Conservation (phyloP, 1,140 invertebrate genomes). For the Diabrotica virgifera region DNA sequence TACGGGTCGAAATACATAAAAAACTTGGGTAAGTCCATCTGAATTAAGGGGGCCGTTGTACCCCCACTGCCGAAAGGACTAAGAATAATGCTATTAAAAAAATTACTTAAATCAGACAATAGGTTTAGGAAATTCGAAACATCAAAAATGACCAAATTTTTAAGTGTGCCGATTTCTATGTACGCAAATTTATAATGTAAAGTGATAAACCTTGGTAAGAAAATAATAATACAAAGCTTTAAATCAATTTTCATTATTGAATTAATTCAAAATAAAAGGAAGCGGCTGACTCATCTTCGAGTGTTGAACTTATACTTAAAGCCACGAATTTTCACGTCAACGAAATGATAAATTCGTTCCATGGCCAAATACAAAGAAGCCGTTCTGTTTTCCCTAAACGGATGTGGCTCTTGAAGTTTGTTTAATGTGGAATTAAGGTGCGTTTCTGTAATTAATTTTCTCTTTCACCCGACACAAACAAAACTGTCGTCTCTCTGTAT, state of each 20-base stretch:
- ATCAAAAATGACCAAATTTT: no score
- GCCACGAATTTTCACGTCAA: background rate
- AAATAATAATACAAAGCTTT: background rate
- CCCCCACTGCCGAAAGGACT: no score
- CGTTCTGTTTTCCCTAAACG: conserved; percentile 16
- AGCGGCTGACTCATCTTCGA: background rate
- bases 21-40: no score
- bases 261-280: background rate
- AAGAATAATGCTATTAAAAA: no score
- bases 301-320: background rate
- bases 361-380: conserved; percentile 13
- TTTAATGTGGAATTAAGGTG: conserved; percentile 20
- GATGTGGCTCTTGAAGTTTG: conserved; percentile 21
- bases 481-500: conserved; percentile 19
- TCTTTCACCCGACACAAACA: conserved; percentile 20
- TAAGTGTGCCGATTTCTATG: no score
- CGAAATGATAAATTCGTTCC: conserved; percentile 2
- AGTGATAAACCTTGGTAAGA: background rate
- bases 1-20: no score
- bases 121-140: no score
- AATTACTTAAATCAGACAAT: no score
- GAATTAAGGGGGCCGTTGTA: no score
- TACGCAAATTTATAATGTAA: no score
- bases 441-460: conserved; percentile 22
- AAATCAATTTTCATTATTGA: background rate